These are phyloP conservation scores for Unio pictorum DNA, from an alignment of 2,888 invertebrate species.

Conservation along the genomic window DNA sequence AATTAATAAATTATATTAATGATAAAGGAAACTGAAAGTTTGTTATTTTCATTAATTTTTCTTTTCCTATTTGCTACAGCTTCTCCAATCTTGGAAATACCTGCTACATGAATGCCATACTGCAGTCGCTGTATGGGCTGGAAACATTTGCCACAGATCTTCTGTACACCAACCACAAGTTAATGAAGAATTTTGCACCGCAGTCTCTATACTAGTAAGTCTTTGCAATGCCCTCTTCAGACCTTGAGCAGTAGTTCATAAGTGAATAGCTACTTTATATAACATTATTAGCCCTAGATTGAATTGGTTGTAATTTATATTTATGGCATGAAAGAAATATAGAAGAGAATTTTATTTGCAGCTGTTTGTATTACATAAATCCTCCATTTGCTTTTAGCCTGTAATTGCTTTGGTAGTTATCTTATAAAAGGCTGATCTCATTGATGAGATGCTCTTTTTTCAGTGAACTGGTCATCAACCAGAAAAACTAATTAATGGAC, in stretches of 20 bases:
- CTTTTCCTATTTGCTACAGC: conserved; percentile 39
- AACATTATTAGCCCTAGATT: too few relatives aligned
- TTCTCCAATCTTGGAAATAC: conserved; percentile 69
- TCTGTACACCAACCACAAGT: conserved; percentile 34
- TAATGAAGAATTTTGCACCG: conserved; percentile 33
- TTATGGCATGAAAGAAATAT: too few relatives aligned
- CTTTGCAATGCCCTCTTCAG: background rate
- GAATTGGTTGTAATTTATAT: too few relatives aligned
- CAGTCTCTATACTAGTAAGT: conserved; percentile 53
- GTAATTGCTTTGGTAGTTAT: too few relatives aligned
- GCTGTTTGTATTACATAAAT: too few relatives aligned
- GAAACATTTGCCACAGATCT: conserved; percentile 60
- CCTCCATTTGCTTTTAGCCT: too few relatives aligned
- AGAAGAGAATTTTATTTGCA: too few relatives aligned
- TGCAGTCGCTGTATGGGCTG: conserved; percentile 64
- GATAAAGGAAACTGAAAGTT: background rate
- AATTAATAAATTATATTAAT: background rate
- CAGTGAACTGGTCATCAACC: too few relatives aligned
- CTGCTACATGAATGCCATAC: conserved; percentile 69
- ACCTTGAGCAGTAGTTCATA: background rate
- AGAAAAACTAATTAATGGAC: too few relatives aligned
- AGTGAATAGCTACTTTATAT: too few relatives aligned
- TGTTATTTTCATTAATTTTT: background rate
- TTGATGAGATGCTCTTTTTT: too few relatives aligned
- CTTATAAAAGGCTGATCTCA: too few relatives aligned